Percentiles rank a stretch among this genome's conserved stretches.
phyloP scores from a whole-genome alignment of 2,797 vertebrate species.

The Gymnothorax reevesii region DNA sequence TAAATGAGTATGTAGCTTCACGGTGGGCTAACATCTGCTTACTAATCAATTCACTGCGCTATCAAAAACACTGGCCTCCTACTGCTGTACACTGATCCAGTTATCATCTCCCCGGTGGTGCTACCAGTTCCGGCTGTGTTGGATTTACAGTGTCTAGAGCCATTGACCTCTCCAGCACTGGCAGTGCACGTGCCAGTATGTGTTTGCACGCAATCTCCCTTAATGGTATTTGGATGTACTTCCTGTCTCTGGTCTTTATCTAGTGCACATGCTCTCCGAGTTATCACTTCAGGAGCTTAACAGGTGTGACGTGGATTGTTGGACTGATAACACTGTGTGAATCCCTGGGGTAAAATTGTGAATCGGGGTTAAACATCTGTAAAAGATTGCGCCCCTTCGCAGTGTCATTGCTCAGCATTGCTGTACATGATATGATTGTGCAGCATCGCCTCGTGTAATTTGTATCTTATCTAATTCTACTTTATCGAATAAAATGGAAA shows the following conservation, averaged over 20 bases:
- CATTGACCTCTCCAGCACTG: slow-evolving; percentile 10
- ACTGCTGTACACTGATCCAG: background rate
- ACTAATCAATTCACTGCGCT: background rate
- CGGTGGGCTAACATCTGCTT: background rate
- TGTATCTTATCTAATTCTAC: background rate
- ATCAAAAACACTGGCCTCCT: background rate
- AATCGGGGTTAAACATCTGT: background rate
- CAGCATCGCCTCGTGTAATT: background rate
- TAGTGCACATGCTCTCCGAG: background rate
- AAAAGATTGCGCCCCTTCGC: background rate
- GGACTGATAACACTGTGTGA: too few species aligned
- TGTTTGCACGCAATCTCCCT: background rate
- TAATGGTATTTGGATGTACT: background rate
- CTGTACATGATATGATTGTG: background rate
- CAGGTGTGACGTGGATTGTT: slow-evolving; percentile 1
- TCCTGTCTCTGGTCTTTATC: slow-evolving; percentile 21
- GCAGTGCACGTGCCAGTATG: background rate
- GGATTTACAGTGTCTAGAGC: background rate
- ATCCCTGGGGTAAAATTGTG: too few species aligned
- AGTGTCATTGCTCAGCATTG: background rate
- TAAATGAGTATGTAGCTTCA: background rate
- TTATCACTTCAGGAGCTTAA: slow-evolving; percentile 1
- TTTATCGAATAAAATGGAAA: background rate
- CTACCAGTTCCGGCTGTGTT: background rate
- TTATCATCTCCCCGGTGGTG: slow-evolving; percentile 18